phyloP scores from a whole-genome alignment of 2,797 vertebrate genomes.

The Arnoldichthys spilopterus region DNA sequence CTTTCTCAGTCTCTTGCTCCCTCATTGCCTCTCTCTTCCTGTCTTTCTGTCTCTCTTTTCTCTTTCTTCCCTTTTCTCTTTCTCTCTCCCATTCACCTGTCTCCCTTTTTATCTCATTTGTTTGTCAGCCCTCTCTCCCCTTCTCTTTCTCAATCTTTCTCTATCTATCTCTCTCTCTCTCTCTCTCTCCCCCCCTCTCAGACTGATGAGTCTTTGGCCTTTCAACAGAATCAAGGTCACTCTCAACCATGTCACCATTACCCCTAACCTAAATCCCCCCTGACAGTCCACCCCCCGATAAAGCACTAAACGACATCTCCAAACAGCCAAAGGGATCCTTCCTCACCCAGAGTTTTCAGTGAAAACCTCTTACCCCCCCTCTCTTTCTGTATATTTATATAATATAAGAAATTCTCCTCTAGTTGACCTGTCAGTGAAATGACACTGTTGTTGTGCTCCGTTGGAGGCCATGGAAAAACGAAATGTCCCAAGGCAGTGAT shows the following conservation, averaged over 20 bases:
- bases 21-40: not conserved
- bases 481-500: slow-evolving; percentile 17
- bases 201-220: slow-evolving; percentile 45
- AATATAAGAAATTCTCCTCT: slow-evolving; percentile 6
- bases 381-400: not conserved
- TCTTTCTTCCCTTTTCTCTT: not conserved
- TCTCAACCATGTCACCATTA: slow-evolving; percentile 48
- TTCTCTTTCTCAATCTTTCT: not conserved
- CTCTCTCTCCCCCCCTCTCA: slow-evolving; percentile 21
- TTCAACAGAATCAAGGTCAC: slow-evolving; percentile 44
- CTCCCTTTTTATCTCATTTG: not conserved
- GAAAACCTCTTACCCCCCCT: not conserved
- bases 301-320: slow-evolving; percentile 44
- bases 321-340: slow-evolving; percentile 34
- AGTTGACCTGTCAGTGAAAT: slow-evolving; percentile 26
- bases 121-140: not conserved
- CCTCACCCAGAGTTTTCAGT: not conserved
- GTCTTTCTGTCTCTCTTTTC: not conserved
- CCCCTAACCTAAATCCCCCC: slow-evolving; percentile 47
- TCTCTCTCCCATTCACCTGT: not conserved
- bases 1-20: slow-evolving; percentile 31
- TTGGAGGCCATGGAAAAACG: not conserved
- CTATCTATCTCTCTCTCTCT: slow-evolving; percentile 13
- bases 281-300: slow-evolving; percentile 34
- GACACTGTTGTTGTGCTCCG: slow-evolving; percentile 9